phyloP scores from a whole-genome alignment of 2,113 vertebrate genomes.

The Pelvicachromis taeniatus region DNA sequence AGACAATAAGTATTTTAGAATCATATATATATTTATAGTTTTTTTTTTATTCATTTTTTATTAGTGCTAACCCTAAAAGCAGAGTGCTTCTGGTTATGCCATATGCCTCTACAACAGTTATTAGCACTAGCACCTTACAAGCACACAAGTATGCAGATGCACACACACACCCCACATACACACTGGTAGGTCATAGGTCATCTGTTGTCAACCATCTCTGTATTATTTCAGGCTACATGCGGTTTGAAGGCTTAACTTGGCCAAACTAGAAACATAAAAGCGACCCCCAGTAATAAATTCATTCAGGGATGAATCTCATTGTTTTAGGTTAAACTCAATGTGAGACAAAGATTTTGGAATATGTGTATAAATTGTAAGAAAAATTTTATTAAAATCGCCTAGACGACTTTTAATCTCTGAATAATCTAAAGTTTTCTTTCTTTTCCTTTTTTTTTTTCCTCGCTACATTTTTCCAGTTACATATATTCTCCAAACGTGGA shows the following conservation, averaged over 20 bases:
- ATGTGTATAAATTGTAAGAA: background rate
- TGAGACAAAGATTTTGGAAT: background rate
- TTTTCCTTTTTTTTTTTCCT: background rate
- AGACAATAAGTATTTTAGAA: background rate
- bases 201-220: background rate
- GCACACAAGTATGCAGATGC: background rate
- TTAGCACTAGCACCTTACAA: background rate
- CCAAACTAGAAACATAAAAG: background rate
- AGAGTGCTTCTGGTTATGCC: conserved; percentile 35
- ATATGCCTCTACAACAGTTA: conserved; percentile 43
- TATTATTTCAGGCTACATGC: background rate
- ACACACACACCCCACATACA: background rate
- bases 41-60: too few relatives aligned
- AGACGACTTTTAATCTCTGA: background rate
- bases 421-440: background rate
- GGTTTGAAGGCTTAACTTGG: background rate
- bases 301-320: background rate
- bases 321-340: background rate
- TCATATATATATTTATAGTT: background rate
- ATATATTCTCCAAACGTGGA: background rate
- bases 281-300: background rate
- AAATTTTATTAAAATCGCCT: background rate
- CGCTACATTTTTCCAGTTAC: background rate
- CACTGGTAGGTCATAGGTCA: conserved; percentile 3
- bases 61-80: background rate